Conservation (phyloP, 2,888 invertebrate genomes). For the Disparrhopalites patrizii region DNA sequence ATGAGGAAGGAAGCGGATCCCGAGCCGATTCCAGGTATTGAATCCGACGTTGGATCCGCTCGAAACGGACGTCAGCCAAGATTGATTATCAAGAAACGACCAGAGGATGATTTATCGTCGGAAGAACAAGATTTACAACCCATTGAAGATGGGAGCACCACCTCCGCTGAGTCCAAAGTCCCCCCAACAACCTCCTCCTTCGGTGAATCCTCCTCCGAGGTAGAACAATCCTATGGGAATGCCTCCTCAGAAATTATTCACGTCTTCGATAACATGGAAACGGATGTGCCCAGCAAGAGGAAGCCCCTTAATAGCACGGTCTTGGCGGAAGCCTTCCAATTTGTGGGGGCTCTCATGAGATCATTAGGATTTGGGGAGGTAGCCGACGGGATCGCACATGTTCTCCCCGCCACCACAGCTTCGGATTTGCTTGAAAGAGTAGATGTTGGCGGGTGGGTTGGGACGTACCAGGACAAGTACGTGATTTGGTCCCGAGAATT, state of each 20-base stretch:
- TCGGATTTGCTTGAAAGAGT: conserved; percentile 44
- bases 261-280: conserved; percentile 14
- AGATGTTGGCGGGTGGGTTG: conserved; percentile 47
- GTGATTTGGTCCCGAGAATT: conserved; percentile 44
- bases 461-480: conserved; percentile 42
- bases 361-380: conserved; percentile 45
- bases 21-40: background rate
- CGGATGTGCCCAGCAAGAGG: conserved; percentile 19
- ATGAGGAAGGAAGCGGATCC: conserved; percentile 28
- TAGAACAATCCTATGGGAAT: conserved; percentile 20
- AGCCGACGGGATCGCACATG: conserved; percentile 45
- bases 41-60: conserved; percentile 2
- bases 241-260: conserved; percentile 24
- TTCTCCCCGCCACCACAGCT: conserved; percentile 42
- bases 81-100: conserved; percentile 44
- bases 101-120: conserved; percentile 42
- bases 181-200: conserved; percentile 32
- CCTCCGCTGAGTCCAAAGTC: conserved; percentile 26
- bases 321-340: conserved; percentile 44
- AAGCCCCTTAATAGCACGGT: conserved; percentile 44
- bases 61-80: conserved; percentile 34
- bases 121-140: conserved; percentile 36
- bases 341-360: conserved; percentile 40
- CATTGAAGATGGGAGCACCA: conserved; percentile 22
- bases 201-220: conserved; percentile 15